Evolutionary conservation across 1,140 invertebrate genomes (phyloP), one percentile per base, ranked within the genome.

Genomic region (Zaprionus taronus): DNA sequence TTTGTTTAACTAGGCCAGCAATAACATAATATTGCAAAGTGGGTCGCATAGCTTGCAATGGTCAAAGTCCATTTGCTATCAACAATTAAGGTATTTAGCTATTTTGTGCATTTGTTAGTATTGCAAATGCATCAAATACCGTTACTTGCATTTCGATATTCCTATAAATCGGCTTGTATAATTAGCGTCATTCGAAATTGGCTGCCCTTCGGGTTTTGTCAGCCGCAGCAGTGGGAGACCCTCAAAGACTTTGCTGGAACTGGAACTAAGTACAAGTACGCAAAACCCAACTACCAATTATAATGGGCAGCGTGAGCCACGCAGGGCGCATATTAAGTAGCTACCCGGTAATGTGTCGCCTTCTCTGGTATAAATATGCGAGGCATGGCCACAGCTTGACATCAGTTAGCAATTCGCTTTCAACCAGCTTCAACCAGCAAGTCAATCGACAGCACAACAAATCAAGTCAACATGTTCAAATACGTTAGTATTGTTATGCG

Each of bases 391-490:
- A 34, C 57, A 65, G 55, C 17, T 76, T 60, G 66, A 61, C 72
- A 89, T 89, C 84, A 89, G 84, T 89, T 66, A 79, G 78, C 65
- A 28, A 51, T 77, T 60, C 57, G 84, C 78, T 79, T 73, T 75
- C 67, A 77, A 73, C 14, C 51, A 64, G 51, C 49, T 38, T 47
- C 44, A 71, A 49, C 26, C 65, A 76, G 55, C 55, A 69, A 83
- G 44, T 60, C 68, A 53, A 57, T 41, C 53, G 51, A 65, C 20
- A 76, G 68, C 34, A 28, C 62, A 65, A 61, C 20, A 77, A 60
- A 71, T 62, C 44, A 22, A 66, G 36, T 58, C 67, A 89, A 72
- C 61, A 91, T 92, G 91, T 92, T 90, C 80, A 92, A 92, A 83
- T 91, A 74, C 81, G 91, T 92, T 57, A 92, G 91, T 82, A 64